These are phyloP conservation scores for Drosophila arawakana DNA, from an alignment of 1,140 invertebrate species.

Conservation along the genomic window DNA sequence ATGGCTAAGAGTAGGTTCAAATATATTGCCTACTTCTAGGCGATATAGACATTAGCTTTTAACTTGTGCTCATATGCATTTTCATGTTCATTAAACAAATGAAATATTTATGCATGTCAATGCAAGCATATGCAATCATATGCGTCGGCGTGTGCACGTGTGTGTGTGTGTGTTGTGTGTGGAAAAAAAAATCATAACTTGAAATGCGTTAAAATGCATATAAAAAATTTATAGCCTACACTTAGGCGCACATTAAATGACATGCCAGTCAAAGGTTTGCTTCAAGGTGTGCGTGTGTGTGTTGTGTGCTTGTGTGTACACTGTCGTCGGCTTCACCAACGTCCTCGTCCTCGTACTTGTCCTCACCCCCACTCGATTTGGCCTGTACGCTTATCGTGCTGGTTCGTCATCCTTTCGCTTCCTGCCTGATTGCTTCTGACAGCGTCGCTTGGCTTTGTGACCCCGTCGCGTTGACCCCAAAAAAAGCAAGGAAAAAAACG, in stretches of 20 bases:
- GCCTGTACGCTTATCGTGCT: slow-evolving; percentile 24
- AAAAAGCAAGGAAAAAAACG: slow-evolving; percentile 19
- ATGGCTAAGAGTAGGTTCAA: neutral
- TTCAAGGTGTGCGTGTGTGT: slow-evolving; percentile 1
- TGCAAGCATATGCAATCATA: neutral
- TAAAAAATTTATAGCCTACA: slow-evolving; percentile 79
- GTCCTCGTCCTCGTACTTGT: neutral
- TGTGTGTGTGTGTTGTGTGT: slow-evolving; percentile 23
- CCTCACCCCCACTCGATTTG: neutral
- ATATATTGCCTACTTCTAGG: slow-evolving; percentile 23
- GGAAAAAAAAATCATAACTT: slow-evolving; percentile 69
- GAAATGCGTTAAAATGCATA: slow-evolving; percentile 82
- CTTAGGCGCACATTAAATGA: slow-evolving; percentile 79
- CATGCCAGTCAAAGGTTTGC: slow-evolving; percentile 72
- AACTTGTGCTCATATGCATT: slow-evolving; percentile 32
- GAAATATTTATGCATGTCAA: slow-evolving; percentile 51
- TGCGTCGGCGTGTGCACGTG: slow-evolving; percentile 2
- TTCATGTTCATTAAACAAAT: slow-evolving; percentile 62
- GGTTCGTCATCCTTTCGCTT: slow-evolving; percentile 13
- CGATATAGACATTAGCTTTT: neutral
- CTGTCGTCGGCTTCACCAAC: too few species aligned
- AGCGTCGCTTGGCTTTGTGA: slow-evolving; percentile 21
- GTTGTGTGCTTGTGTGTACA: too few species aligned
- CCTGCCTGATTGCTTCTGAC: slow-evolving; percentile 54
- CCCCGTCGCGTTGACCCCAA: slow-evolving; percentile 60